Conservation (phyloP, 2,113 vertebrate species). For the Amazona vittata region DNA sequence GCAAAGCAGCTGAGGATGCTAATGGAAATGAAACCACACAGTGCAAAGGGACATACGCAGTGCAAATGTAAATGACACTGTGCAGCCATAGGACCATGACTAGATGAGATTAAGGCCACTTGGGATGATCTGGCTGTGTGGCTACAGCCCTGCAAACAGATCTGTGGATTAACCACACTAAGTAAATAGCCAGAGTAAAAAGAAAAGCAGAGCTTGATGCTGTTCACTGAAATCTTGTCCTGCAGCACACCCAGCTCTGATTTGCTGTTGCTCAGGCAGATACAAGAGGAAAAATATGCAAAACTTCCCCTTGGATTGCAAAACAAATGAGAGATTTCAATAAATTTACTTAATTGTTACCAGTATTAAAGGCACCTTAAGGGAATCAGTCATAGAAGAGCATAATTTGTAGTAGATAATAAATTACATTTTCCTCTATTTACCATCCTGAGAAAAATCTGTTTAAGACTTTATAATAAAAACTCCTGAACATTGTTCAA, state of each 20-base stretch:
- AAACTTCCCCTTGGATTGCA: background rate
- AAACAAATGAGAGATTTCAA: conserved; percentile 6
- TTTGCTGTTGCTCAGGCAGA: background rate
- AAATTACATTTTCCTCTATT: conserved; percentile 3
- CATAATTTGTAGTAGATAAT: background rate
- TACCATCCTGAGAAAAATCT: conserved; percentile 6
- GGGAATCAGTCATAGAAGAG: background rate
- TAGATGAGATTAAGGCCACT: background rate
- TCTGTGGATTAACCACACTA: background rate
- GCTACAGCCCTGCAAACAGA: background rate
- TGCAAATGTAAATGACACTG: background rate
- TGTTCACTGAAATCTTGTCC: background rate
- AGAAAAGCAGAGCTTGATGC: background rate
- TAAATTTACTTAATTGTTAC: conserved; percentile 32
- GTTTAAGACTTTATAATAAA: conserved; percentile 21
- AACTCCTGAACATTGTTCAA: background rate
- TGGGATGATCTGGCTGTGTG: background rate
- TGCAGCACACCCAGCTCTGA: background rate
- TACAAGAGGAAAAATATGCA: background rate
- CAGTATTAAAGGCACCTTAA: background rate
- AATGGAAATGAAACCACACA: fast-evolving
- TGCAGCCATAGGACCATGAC: background rate
- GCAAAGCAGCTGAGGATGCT: fast-evolving
- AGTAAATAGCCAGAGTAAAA: background rate
- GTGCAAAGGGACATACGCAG: background rate